These are phyloP conservation scores for Tragelaphus scriptus DNA, from an alignment of 2,113 vertebrate genomes.

Conservation along the genomic window DNA sequence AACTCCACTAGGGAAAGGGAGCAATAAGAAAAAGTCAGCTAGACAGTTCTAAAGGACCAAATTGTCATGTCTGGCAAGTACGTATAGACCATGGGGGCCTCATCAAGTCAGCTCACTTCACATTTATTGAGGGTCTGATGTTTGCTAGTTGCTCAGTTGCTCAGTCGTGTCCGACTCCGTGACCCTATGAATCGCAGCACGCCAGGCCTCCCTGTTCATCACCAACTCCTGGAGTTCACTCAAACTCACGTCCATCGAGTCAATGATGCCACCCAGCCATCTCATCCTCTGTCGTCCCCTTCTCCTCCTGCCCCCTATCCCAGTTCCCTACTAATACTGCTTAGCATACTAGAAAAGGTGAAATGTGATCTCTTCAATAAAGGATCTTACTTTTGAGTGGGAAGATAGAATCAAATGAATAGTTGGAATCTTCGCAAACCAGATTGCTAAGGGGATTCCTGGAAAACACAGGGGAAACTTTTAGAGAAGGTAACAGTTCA, in stretches of 20 bases:
- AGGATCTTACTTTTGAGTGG: neutral
- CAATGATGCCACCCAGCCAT: no score
- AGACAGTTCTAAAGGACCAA: neutral
- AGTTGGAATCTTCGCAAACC: neutral
- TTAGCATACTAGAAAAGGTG: neutral
- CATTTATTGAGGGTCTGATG: neutral
- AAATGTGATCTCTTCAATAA: neutral
- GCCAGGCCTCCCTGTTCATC: no score
- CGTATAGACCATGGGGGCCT: neutral
- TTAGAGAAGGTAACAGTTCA: neutral
- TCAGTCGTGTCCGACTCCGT: no score
- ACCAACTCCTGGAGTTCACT: rapidly evolving
- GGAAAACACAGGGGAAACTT: neutral
- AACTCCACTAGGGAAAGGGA: neutral
- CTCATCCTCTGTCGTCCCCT: no score
- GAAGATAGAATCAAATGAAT: neutral
- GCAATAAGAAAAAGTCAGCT: neutral
- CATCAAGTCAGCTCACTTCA: neutral
- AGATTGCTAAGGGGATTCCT: neutral
- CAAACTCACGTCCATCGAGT: no score
- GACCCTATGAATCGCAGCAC: no score
- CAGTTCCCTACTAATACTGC: neutral
- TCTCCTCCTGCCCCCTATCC: neutral
- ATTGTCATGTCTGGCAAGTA: neutral
- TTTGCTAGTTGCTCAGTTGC: neutral